Evolutionary conservation across 2,113 vertebrate species (phyloP).

Genomic region (Cygnus buccinator): DNA sequence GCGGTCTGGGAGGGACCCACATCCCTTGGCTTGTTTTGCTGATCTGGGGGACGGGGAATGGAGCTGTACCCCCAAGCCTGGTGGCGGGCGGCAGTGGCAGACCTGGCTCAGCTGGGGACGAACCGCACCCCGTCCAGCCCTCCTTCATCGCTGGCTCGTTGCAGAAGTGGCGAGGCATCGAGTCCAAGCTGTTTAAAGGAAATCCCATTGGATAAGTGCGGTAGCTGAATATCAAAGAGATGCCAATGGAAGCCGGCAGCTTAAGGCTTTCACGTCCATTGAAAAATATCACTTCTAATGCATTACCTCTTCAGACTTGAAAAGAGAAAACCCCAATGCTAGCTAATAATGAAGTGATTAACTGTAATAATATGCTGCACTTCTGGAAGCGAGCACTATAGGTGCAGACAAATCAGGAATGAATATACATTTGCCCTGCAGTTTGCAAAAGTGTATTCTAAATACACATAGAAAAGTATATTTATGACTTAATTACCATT

Average conservation of each 20-base stretch:
- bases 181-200: neutral
- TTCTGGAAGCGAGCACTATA: constrained; percentile 7
- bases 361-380: neutral
- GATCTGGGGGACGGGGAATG: neutral
- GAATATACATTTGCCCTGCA: neutral
- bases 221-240: neutral
- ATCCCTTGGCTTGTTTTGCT: neutral
- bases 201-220: neutral
- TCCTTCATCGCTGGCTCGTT: neutral
- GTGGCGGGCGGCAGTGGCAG: rapidly evolving
- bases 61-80: no score
- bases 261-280: neutral
- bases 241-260: neutral
- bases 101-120: neutral
- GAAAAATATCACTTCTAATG: constrained; percentile 6
- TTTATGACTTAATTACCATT: constrained; percentile 47
- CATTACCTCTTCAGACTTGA: neutral
- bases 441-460: neutral
- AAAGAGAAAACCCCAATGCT: neutral
- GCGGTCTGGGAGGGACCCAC: neutral
- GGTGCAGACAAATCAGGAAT: neutral
- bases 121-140: neutral
- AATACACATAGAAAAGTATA: neutral
- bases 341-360: constrained; percentile 31
- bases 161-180: neutral